Conservation (phyloP, 2,797 vertebrate genomes). For the Heterohyrax brucei region DNA sequence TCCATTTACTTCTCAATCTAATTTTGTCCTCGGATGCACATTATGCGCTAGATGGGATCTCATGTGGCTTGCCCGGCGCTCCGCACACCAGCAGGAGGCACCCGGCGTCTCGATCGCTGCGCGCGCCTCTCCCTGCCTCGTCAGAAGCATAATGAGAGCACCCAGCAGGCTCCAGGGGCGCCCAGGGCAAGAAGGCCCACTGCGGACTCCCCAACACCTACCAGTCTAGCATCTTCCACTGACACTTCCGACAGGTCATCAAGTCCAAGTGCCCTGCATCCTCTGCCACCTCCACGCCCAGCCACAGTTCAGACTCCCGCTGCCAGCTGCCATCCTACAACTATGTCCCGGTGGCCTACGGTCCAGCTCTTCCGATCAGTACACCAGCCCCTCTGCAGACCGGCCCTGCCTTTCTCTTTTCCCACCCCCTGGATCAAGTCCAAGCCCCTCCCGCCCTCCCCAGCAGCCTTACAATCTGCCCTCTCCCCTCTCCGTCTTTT, state of each 20-base stretch:
- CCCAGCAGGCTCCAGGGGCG: constrained; percentile 87
- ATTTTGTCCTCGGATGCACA: constrained; percentile 94
- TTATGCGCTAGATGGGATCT: constrained; percentile 93
- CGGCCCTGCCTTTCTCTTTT: not conserved
- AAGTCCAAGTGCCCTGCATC: not conserved
- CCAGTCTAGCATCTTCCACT: not conserved
- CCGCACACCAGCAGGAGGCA: constrained; percentile 90
- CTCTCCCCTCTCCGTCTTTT: not conserved
- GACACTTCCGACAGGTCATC: not conserved
- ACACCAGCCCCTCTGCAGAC: not conserved
- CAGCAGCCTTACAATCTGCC: not conserved
- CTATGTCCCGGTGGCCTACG: not conserved
- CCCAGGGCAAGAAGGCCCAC: constrained; percentile 66
- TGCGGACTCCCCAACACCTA: constrained; percentile 48
- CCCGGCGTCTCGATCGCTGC: constrained; percentile 89
- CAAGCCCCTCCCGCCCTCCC: not conserved
- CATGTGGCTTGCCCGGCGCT: constrained; percentile 92
- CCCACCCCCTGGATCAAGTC: not conserved
- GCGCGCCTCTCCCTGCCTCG: constrained; percentile 84
- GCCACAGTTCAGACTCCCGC: not conserved
- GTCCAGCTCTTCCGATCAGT: not conserved
- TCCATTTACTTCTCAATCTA: constrained; percentile 95
- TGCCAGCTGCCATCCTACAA: not conserved
- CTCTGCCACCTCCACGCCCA: not conserved
- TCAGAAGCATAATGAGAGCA: constrained; percentile 88